phyloP scores from a whole-genome alignment of 2,797 vertebrate species.

The Alfaro cultratus region DNA sequence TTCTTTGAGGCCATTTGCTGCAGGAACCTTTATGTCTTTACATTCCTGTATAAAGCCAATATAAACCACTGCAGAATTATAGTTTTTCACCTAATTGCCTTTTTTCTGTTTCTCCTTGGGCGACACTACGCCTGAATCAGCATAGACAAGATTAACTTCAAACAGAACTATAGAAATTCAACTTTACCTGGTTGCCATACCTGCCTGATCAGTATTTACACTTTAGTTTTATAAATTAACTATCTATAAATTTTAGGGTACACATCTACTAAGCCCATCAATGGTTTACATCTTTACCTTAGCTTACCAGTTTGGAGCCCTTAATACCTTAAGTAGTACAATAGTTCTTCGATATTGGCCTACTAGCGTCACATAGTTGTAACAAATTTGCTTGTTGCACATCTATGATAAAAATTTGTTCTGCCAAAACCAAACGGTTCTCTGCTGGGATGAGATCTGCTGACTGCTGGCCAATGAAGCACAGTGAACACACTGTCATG shows the following conservation, averaged over 20 bases:
- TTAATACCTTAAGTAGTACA: background rate
- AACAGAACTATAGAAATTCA: constrained; percentile 3
- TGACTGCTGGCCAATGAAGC: background rate
- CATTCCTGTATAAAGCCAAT: constrained; percentile 21
- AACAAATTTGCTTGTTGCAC: background rate
- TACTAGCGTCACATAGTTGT: background rate
- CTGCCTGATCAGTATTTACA: background rate
- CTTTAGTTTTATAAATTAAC: background rate
- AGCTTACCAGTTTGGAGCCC: background rate
- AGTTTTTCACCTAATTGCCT: constrained; percentile 24
- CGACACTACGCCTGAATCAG: background rate
- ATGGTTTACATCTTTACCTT: background rate
- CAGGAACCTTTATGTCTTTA: constrained; percentile 29
- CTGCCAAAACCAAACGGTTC: background rate
- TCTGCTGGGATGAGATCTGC: background rate
- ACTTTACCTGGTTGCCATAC: background rate
- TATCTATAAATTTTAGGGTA: background rate
- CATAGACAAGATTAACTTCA: constrained; percentile 1
- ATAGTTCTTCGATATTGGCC: background rate
- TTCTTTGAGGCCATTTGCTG: constrained; percentile 41
- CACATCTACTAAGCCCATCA: background rate
- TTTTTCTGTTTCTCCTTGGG: constrained; percentile 7
- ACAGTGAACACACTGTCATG: background rate
- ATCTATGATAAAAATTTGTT: background rate
- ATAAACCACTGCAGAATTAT: constrained; percentile 21